A percentile compares a stretch with the other conserved stretches of the same genome.
Conservation (phyloP, 2,888 invertebrate genomes). For the Drosophila kanekoi region DNA sequence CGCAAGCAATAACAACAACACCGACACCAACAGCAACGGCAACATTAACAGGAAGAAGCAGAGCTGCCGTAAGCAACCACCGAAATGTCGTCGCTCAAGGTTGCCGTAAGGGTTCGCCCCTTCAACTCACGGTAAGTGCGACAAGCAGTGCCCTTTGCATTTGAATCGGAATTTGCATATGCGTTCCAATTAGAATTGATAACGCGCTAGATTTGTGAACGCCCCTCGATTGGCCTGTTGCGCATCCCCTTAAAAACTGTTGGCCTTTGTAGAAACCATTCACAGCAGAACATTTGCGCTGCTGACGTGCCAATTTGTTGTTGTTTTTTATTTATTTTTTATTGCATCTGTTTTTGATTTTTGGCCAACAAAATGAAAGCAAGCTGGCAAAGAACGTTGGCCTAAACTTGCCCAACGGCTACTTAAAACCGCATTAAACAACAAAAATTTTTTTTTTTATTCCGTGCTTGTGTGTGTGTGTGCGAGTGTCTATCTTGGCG, state of each 20-base stretch:
- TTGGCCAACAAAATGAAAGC: constrained; percentile 30
- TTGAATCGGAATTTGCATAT: constrained; percentile 16
- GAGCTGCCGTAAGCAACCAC: constrained; percentile 45
- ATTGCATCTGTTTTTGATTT: constrained; percentile 8
- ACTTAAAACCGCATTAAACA: constrained; percentile 65
- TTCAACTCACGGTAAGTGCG: constrained; percentile 92
- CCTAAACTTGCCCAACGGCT: constrained; percentile 43
- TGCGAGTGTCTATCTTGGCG: constrained; percentile 42
- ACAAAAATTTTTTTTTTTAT: constrained; percentile 14
- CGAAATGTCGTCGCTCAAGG: constrained; percentile 95
- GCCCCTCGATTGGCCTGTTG: constrained; percentile 62
- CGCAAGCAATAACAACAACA: constrained; percentile 26
- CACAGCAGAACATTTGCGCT: constrained; percentile 23
- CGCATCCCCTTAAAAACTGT: constrained; percentile 40
- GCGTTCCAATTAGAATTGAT: constrained; percentile 22
- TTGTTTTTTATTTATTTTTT: constrained; percentile 9
- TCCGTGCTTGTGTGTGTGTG: constrained; percentile 24
- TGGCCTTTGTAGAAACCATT: constrained; percentile 16
- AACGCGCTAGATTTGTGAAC: constrained; percentile 23
- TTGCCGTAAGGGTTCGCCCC: constrained; percentile 95
- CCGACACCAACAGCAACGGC: no score
- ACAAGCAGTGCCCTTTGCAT: constrained; percentile 11
- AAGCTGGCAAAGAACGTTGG: constrained; percentile 41
- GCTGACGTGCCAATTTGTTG: constrained; percentile 45
- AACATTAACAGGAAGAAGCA: constrained; percentile 15